Evolutionary conservation across 2,113 vertebrate species (phyloP), one percentile per base, ranked within the genome.

Genomic region (Dromaius novaehollandiae): DNA sequence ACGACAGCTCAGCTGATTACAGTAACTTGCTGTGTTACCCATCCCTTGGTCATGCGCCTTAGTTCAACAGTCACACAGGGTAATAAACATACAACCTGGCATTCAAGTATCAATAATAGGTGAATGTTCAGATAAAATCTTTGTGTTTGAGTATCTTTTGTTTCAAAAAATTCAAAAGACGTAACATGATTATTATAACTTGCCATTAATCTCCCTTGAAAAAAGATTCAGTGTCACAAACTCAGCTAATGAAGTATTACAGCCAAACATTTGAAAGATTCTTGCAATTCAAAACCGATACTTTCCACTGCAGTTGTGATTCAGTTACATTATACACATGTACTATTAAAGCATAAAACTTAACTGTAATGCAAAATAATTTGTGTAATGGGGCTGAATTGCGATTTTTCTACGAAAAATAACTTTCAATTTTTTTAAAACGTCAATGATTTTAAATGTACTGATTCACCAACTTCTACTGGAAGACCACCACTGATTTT

Each of bases 401-500:
- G 80, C 25, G 50, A 15, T 74, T 88, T 95, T 88, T 75, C 68
- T 71, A 50, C 40, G 73, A 86, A 95, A 82, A 78, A 64, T 83
- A 78, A 16, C 66, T 95, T 90, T 11, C 14, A 6, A 34, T 36
- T 83, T 95, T 38, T 92, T 92, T 50, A 86, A 95, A n/a, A 64
- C 1, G 0, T 66, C 73, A 71, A 0, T 86, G n/a, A 60, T 90
- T 89, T 94, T 68, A 91, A 88, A 86, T 53, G 8, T 51, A 44
- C 46, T 68, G 51, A 86, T 86, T 90, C 42, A 86, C 60, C 86
- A 94, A 74, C 64, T 95, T 93, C 55, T 50, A 51, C 40, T 94
- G 88, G 63, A 70, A 78, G 70, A 78, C 26, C 0, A 0, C 21
- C 25, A 60, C 53, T 76, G 24, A 60, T 93, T 95, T 86, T 82